These are phyloP conservation scores for Liopterus haemorrhoidalis DNA, from an alignment of 2,888 invertebrate species.

Conservation along the genomic window DNA sequence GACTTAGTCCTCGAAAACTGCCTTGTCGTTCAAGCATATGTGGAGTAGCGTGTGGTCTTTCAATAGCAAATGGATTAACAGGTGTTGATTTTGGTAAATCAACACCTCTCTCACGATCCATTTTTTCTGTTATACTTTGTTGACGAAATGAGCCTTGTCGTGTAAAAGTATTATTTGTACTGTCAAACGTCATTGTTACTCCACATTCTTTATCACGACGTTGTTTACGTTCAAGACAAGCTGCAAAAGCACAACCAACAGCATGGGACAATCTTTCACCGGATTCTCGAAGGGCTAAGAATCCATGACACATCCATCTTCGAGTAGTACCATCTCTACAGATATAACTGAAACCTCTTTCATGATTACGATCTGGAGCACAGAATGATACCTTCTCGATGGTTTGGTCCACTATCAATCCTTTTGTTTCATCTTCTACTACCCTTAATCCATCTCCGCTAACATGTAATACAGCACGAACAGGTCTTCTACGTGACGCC, in stretches of 20 bases:
- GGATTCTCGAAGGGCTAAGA: conserved; percentile 89
- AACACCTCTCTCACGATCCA: conserved; percentile 49
- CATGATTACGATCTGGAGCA: conserved; percentile 96
- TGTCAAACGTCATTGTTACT: conserved; percentile 88
- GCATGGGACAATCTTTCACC: conserved; percentile 98
- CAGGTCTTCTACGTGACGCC: conserved; percentile 82
- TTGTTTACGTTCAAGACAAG: conserved; percentile 96
- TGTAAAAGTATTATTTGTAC: conserved; percentile 85
- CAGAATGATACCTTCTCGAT: conserved; percentile 99
- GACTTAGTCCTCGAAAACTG: conserved; percentile 86
- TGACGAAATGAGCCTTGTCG: conserved; percentile 82
- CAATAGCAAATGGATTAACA: conserved; percentile 88
- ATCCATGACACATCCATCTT: conserved; percentile 99
- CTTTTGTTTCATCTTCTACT: conserved; percentile 98
- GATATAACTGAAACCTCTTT: conserved; percentile 97
- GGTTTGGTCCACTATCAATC: conserved; percentile 97
- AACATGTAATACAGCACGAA: conserved; percentile 83
- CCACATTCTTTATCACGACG: conserved; percentile 94
- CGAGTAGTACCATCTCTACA: conserved; percentile 97
- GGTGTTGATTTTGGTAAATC: conserved; percentile 54
- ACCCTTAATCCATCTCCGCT: conserved; percentile 94
- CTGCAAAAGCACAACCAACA: conserved; percentile 98
- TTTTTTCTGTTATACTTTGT: conserved; percentile 71
- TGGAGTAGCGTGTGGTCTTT: conserved; percentile 91
- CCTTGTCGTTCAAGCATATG: conserved; percentile 92